A percentile compares a stretch with the other conserved stretches of the same genome.
Evolutionary conservation across 2,797 vertebrate genomes (phyloP).

Genomic region (Mergus octosetaceus): DNA sequence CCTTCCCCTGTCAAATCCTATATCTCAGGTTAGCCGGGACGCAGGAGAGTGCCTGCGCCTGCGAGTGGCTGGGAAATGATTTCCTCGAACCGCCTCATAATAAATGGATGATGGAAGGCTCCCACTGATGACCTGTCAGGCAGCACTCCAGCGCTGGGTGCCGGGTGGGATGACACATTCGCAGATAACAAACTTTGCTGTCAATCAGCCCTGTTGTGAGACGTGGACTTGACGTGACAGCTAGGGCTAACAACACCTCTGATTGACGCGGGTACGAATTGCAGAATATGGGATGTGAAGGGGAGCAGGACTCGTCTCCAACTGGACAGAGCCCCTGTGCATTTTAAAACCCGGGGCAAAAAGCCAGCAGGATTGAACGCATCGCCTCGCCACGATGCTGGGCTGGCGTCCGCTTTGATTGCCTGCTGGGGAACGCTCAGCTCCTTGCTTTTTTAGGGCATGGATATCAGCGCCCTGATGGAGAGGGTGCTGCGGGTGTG

Average conservation of each 20-base stretch:
- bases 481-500: neutral
- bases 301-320: neutral
- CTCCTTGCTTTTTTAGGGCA: neutral
- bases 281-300: neutral
- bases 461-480: neutral
- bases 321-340: neutral
- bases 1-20: neutral
- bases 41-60: neutral
- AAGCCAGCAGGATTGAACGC: neutral
- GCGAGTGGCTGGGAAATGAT: neutral
- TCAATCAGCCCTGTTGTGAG: slow-evolving; percentile 29
- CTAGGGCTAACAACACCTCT: slow-evolving; percentile 6
- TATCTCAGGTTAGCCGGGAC: neutral
- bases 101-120: slow-evolving; percentile 41
- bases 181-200: slow-evolving; percentile 55
- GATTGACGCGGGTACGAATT: slow-evolving; percentile 5
- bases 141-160: slow-evolving; percentile 21
- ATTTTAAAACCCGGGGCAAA: neutral
- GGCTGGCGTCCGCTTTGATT: neutral
- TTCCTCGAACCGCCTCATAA: slow-evolving; percentile 1
- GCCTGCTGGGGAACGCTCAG: neutral
- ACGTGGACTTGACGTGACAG: slow-evolving; percentile 44
- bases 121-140: slow-evolving; percentile 51
- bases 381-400: accelerated
- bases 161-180: slow-evolving; percentile 42